phyloP scores from a whole-genome alignment of 2,797 vertebrate species.

The Sebastes matsubarae region DNA sequence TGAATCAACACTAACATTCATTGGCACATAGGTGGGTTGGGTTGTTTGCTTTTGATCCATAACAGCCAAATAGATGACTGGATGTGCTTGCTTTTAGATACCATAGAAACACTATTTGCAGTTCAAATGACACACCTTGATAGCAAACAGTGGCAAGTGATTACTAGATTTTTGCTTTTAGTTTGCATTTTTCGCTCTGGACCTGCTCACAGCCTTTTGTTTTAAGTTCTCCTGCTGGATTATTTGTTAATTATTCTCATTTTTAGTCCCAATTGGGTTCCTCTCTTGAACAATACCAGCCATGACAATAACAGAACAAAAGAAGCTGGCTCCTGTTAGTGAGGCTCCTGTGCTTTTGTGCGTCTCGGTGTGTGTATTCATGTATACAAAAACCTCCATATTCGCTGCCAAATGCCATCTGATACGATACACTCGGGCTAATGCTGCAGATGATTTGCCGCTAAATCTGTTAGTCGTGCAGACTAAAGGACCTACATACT shows the following conservation, averaged over 20 bases:
- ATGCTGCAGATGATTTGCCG: conserved; percentile 28
- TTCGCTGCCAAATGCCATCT: conserved; percentile 1
- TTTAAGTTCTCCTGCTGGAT: conserved; percentile 1
- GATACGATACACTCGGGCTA: conserved; percentile 19
- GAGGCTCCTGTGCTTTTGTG: not conserved
- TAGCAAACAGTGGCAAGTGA: not conserved
- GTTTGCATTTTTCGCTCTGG: not conserved
- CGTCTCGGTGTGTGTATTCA: not conserved
- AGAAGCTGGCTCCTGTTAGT: not conserved
- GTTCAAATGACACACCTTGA: conserved; percentile 8
- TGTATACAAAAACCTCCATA: not conserved
- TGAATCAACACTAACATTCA: conserved; percentile 20
- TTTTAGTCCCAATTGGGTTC: conserved; percentile 8
- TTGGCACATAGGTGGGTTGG: not conserved
- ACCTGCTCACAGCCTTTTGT: not conserved
- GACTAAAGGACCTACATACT: conserved; percentile 37
- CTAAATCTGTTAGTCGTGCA: conserved; percentile 36
- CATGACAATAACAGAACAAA: conserved; percentile 9
- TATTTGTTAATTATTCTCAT: conserved; percentile 21
- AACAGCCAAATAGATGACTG: not conserved
- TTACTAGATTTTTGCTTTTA: not conserved
- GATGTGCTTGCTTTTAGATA: not conserved
- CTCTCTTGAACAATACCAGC: conserved; percentile 1
- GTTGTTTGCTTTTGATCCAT: conserved; percentile 33
- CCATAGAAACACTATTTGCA: not conserved